Evolutionary conservation across 2,113 vertebrate species (phyloP).

Genomic region (Emydocephalus ijimae): DNA sequence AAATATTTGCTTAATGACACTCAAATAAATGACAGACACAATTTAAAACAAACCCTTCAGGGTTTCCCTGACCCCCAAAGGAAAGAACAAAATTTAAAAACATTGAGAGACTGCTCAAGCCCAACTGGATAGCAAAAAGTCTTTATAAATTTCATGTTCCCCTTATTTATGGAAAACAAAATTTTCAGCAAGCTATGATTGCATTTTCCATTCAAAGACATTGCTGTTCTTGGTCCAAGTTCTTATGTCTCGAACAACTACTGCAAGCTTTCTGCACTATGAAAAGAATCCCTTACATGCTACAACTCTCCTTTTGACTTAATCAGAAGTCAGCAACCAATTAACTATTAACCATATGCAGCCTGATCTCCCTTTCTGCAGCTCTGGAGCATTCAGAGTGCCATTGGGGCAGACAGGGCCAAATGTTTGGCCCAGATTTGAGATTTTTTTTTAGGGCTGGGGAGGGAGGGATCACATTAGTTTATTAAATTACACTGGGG

Average conservation of each 20-base stretch:
- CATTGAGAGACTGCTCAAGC: slow-evolving; percentile 28
- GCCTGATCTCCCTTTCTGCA: background rate
- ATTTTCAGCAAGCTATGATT: slow-evolving; percentile 8
- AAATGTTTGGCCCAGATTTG: background rate
- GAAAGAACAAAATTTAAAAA: slow-evolving; percentile 56
- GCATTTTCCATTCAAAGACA: slow-evolving; percentile 31
- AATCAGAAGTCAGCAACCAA: slow-evolving; percentile 8
- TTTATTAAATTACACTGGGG: background rate
- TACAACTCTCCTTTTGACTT: slow-evolving; percentile 55
- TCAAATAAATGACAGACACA: slow-evolving; percentile 44
- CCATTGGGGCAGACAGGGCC: background rate
- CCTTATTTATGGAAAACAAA: slow-evolving; percentile 13
- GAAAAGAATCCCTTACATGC: slow-evolving; percentile 54
- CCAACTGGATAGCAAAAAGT: slow-evolving; percentile 59
- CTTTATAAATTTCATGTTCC: slow-evolving; percentile 62
- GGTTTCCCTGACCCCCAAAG: slow-evolving; percentile 7
- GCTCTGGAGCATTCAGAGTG: background rate
- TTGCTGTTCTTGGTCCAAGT: slow-evolving; percentile 53
- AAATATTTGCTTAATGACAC: slow-evolving; percentile 29
- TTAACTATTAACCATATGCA: background rate
- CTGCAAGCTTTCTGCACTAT: slow-evolving; percentile 49
- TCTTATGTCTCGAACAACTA: slow-evolving; percentile 45
- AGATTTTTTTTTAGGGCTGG: background rate
- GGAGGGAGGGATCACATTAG: background rate
- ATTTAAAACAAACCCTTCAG: slow-evolving; percentile 41